Evolutionary conservation across 2,113 vertebrate species (phyloP).

Genomic region (Ornithorhynchus anatinus): DNA sequence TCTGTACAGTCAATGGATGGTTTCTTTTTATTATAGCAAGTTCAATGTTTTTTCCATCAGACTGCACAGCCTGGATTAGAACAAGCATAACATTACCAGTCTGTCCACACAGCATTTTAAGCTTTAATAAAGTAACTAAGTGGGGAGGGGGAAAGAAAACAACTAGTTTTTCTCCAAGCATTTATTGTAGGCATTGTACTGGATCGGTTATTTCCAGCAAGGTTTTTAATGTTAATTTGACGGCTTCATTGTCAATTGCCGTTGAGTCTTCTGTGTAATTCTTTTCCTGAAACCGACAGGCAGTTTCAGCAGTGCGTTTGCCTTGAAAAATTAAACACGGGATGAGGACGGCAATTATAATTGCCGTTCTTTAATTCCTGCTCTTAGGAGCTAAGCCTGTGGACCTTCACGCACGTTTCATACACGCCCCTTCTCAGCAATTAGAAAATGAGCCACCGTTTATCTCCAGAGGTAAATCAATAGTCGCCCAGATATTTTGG

Average conservation of each 20-base stretch:
- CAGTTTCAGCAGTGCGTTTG: constrained; percentile 84
- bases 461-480: no score
- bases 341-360: not conserved
- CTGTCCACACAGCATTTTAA: constrained; percentile 5
- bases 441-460: no score
- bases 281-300: constrained; percentile 83
- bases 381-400: not conserved
- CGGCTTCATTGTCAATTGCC: constrained; percentile 75
- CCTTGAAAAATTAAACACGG: constrained; percentile 52
- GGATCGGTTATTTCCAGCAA: constrained; percentile 79
- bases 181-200: not conserved
- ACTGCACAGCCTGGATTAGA: constrained; percentile 73
- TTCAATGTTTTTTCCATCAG: constrained; percentile 81
- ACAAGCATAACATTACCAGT: constrained; percentile 8
- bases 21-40: constrained; percentile 80
- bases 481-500: no score
- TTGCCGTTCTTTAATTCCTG: not conserved
- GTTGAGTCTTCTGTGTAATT: constrained; percentile 79
- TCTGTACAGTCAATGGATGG: constrained; percentile 74
- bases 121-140: constrained; percentile 6
- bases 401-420: not conserved
- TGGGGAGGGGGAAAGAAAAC: not conserved
- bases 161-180: not conserved
- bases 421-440: no score
- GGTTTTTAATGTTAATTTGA: constrained; percentile 80